Evolutionary conservation across 2,797 vertebrate genomes (phyloP).

Genomic region (Melanotaenia parkinsoni): DNA sequence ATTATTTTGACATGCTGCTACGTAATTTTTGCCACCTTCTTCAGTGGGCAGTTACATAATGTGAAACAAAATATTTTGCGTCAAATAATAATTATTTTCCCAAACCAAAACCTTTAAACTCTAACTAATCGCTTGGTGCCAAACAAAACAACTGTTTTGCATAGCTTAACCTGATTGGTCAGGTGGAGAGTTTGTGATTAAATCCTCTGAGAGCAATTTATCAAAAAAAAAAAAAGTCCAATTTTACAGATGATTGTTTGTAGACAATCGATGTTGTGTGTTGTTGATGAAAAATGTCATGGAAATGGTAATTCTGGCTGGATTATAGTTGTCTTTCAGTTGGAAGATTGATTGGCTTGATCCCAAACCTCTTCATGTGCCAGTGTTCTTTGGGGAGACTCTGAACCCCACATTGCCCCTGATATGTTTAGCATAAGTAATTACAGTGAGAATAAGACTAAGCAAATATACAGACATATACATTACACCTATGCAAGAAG

Average conservation of each 20-base stretch:
- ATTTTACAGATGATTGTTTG: not conserved
- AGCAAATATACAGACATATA: not conserved
- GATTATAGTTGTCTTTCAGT: not conserved
- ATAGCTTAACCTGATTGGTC: not conserved
- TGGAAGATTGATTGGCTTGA: not conserved
- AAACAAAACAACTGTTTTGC: not conserved
- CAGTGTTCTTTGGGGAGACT: not conserved
- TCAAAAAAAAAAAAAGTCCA: not conserved
- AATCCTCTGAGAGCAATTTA: not conserved
- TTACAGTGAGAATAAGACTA: not conserved
- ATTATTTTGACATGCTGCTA: not conserved
- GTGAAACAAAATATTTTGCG: too few species aligned
- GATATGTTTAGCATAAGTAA: not conserved
- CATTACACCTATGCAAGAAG: not conserved
- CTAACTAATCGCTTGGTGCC: not conserved
- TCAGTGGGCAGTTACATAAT: too few species aligned
- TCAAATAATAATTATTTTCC: too few species aligned
- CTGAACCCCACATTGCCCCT: not conserved
- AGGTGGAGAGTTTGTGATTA: not conserved
- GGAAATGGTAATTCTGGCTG: not conserved
- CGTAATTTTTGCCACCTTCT: too few species aligned
- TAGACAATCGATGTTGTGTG: not conserved
- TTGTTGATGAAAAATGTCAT: not conserved
- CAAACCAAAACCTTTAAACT: too few species aligned
- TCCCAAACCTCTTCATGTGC: not conserved